Percentiles rank a stretch among this genome's conserved stretches.
These are phyloP conservation scores for Nezara viridula DNA, from an alignment of 2,888 invertebrate species.

Conservation along the genomic window DNA sequence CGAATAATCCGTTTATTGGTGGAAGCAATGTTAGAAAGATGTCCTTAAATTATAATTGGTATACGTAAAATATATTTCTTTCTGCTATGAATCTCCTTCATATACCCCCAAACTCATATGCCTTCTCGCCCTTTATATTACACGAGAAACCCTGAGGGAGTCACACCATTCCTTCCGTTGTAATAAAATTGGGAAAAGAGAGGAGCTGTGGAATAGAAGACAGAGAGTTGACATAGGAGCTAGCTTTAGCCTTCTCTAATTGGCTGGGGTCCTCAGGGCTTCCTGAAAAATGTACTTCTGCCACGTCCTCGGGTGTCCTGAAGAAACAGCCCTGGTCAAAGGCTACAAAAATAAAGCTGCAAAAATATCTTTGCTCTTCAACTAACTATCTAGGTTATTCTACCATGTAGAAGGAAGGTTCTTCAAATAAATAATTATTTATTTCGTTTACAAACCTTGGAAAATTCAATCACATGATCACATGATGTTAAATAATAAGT, in stretches of 20 bases:
- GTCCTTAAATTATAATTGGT: too few relatives aligned
- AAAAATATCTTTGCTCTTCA: neutral
- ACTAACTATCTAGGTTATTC: neutral
- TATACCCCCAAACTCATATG: too few relatives aligned
- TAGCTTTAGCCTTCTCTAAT: conserved; percentile 13
- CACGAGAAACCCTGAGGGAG: neutral
- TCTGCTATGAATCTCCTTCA: neutral
- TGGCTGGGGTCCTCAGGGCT: neutral
- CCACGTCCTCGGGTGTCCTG: neutral
- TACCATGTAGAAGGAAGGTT: neutral
- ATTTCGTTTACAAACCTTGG: too few relatives aligned
- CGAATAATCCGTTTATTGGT: too few relatives aligned
- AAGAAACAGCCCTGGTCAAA: neutral
- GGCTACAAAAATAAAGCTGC: neutral
- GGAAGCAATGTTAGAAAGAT: too few relatives aligned
- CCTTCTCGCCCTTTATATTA: neutral
- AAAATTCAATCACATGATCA: too few relatives aligned
- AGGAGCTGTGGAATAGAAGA: neutral
- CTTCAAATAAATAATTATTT: neutral
- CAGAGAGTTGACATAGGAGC: neutral
- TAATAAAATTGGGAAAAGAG: conserved; percentile 5
- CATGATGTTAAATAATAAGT: too few relatives aligned
- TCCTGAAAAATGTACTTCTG: conserved; percentile 25
- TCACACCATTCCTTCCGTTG: neutral
- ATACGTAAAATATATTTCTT: neutral